phyloP scores from a whole-genome alignment of 2,113 vertebrate genomes.

The Fregetta grallaria region DNA sequence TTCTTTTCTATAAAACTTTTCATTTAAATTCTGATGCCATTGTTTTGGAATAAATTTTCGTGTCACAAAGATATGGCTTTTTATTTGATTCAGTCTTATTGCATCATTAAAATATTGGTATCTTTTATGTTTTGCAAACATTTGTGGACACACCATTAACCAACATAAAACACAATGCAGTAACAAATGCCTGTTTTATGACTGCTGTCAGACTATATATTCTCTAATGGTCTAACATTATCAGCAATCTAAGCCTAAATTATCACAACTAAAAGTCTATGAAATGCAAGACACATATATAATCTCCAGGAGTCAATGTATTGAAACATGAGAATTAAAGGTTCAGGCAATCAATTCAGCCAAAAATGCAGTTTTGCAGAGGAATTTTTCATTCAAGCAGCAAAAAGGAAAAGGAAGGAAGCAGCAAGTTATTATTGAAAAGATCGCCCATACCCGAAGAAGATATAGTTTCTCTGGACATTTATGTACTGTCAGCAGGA shows the following conservation, averaged over 20 bases:
- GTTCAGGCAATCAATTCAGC: slow-evolving; percentile 68
- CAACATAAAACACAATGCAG: slow-evolving; percentile 71
- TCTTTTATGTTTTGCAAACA: slow-evolving; percentile 79
- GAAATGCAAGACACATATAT: slow-evolving; percentile 74
- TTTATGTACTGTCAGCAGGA: slow-evolving; percentile 28
- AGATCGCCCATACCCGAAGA: neutral
- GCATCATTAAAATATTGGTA: slow-evolving; percentile 78
- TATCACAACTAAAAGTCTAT: slow-evolving; percentile 70
- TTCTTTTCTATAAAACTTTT: slow-evolving; percentile 65
- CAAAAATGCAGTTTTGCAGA: slow-evolving; percentile 52
- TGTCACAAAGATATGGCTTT: slow-evolving; percentile 73
- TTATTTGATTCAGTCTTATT: slow-evolving; percentile 76
- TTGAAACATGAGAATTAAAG: slow-evolving; percentile 74
- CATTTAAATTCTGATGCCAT: slow-evolving; percentile 77
- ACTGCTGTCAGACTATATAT: slow-evolving; percentile 81
- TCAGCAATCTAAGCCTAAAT: slow-evolving; percentile 74
- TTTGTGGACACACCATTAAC: slow-evolving; percentile 75
- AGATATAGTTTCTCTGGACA: slow-evolving; percentile 4
- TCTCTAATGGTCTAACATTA: slow-evolving; percentile 72
- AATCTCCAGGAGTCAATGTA: slow-evolving; percentile 61
- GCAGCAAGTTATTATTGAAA: slow-evolving; percentile 2
- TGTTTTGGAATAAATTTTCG: slow-evolving; percentile 72
- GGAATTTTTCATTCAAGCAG: slow-evolving; percentile 56
- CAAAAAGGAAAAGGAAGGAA: slow-evolving; percentile 27
- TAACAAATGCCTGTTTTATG: slow-evolving; percentile 81